These are phyloP conservation scores for Drosophila sulfurigaster DNA, from an alignment of 1,140 invertebrate species.

Conservation along the genomic window DNA sequence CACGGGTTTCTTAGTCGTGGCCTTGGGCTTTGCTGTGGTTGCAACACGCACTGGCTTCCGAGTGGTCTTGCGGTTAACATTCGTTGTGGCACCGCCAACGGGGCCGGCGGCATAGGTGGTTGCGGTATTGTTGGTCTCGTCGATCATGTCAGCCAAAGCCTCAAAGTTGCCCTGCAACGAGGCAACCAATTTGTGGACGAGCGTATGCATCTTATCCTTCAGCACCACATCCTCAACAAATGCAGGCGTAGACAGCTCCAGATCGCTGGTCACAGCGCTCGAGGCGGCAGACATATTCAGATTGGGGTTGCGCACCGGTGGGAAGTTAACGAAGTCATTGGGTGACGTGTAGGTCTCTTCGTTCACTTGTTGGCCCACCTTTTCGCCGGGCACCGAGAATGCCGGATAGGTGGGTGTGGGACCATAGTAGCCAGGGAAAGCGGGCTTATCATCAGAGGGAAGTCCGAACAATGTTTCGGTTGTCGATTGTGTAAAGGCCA, in stretches of 20 bases:
- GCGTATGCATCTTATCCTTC: constrained; percentile 91
- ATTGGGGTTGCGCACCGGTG: constrained; percentile 93
- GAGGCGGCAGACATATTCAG: constrained; percentile 89
- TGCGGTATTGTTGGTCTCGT: constrained; percentile 78
- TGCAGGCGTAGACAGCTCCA: constrained; percentile 89
- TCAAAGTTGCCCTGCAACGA: constrained; percentile 93
- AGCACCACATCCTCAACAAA: constrained; percentile 91
- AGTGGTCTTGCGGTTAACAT: constrained; percentile 51
- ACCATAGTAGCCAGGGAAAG: constrained; percentile 80
- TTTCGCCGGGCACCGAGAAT: constrained; percentile 78
- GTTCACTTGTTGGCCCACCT: constrained; percentile 72
- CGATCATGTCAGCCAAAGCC: constrained; percentile 91
- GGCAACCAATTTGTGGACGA: constrained; percentile 93
- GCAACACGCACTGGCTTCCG: constrained; percentile 59
- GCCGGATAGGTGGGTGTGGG: constrained; percentile 80
- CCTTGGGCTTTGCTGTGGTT: constrained; percentile 72
- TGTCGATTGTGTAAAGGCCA: constrained; percentile 64
- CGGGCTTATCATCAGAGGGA: constrained; percentile 78
- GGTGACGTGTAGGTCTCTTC: constrained; percentile 87
- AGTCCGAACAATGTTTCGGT: constrained; percentile 62
- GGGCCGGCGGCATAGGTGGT: constrained; percentile 53
- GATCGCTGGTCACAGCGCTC: constrained; percentile 87
- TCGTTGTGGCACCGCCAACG: constrained; percentile 52
- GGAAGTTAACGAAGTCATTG: constrained; percentile 92
- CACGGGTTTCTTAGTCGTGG: constrained; percentile 73